These are phyloP conservation scores for Amaurobius ferox DNA, from an alignment of 2,888 invertebrate genomes.

Conservation along the genomic window DNA sequence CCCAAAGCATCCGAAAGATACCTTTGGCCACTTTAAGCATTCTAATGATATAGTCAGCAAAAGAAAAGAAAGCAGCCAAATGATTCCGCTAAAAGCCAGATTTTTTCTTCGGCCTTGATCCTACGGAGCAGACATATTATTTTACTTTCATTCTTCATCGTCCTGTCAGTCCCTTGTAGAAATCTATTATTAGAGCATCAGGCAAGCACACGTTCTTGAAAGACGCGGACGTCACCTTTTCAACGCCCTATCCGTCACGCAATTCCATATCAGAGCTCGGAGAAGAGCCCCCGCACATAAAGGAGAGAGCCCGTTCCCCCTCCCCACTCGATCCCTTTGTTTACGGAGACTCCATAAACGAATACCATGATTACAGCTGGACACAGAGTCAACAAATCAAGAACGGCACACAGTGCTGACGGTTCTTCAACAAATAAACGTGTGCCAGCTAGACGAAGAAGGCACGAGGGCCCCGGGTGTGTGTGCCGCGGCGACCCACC, in stretches of 20 bases:
- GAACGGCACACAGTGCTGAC: constrained; percentile 62
- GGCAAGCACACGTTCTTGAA: constrained; percentile 12
- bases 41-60: neutral
- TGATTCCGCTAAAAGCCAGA: neutral
- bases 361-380: constrained; percentile 72
- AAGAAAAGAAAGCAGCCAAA: neutral
- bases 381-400: constrained; percentile 66
- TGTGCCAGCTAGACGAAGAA: neutral
- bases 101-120: neutral
- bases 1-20: no score
- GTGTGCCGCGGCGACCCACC: constrained; percentile 28
- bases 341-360: constrained; percentile 63
- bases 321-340: constrained; percentile 62
- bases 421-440: constrained; percentile 69
- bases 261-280: constrained; percentile 41
- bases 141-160: neutral
- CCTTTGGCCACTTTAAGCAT: neutral
- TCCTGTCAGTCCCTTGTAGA: neutral
- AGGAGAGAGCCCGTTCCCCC: constrained; percentile 25
- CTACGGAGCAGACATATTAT: neutral
- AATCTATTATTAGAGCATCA: constrained; percentile 61
- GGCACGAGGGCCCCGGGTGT: neutral
- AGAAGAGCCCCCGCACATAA: constrained; percentile 34
- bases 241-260: constrained; percentile 65
- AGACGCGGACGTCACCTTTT: constrained; percentile 34